These are phyloP conservation scores for Tupiocoris notatus DNA, from an alignment of 2,888 invertebrate genomes.

Conservation along the genomic window DNA sequence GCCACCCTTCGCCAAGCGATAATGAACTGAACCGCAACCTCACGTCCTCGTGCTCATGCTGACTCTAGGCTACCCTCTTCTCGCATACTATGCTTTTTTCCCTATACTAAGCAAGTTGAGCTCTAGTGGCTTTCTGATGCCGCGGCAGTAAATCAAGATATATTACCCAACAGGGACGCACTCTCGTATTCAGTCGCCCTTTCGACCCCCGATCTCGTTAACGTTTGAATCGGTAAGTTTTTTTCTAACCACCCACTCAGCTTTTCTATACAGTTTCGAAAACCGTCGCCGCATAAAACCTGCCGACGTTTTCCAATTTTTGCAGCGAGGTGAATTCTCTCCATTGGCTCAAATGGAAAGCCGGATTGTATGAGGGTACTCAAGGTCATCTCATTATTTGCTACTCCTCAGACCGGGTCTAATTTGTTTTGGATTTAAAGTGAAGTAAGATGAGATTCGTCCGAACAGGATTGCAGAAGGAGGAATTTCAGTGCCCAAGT, in stretches of 20 bases:
- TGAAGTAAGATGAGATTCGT: too few relatives aligned
- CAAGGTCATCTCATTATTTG: too few relatives aligned
- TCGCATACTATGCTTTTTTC: not conserved
- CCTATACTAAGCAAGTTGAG: not conserved
- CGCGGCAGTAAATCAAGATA: conserved; percentile 32
- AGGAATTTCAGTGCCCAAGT: too few relatives aligned
- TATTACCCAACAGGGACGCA: conserved; percentile 32
- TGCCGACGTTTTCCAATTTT: not conserved
- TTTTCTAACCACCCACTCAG: not conserved
- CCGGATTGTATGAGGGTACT: too few relatives aligned
- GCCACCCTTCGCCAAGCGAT: not conserved
- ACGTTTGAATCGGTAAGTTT: conserved; percentile 31
- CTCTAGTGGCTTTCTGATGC: not conserved
- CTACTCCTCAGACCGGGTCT: too few relatives aligned
- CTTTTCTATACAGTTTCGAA: not conserved
- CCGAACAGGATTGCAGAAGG: too few relatives aligned
- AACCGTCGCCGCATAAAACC: not conserved
- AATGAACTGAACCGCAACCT: not conserved
- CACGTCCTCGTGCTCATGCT: not conserved
- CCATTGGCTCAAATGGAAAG: too few relatives aligned
- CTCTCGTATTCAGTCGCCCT: conserved; percentile 30
- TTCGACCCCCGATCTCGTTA: conserved; percentile 39
- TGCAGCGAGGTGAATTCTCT: not conserved
- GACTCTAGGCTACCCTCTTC: not conserved
- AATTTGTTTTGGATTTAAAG: too few relatives aligned